Evolutionary conservation across 2,888 invertebrate genomes (phyloP).

Genomic region (Dolomedes plantarius): DNA sequence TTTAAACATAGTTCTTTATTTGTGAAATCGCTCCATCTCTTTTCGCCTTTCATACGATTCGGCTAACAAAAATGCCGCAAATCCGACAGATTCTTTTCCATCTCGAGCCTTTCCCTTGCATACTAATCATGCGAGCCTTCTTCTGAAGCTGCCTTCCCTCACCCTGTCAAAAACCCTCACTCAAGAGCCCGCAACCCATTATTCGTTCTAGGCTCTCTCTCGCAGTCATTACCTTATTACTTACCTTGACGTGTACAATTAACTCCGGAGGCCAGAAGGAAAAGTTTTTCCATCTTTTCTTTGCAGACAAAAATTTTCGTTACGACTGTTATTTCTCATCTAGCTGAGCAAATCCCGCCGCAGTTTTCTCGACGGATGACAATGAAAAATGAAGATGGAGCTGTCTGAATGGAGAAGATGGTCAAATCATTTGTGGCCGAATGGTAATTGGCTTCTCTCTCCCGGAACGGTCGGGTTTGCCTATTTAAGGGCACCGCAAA

Average conservation of each 20-base stretch:
- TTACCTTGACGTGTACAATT: conserved; percentile 12
- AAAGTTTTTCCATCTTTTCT: background rate
- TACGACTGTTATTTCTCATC: background rate
- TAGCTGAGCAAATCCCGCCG: background rate
- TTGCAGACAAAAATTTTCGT: background rate
- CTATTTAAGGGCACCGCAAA: too few species aligned
- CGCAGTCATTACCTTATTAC: conserved; percentile 11
- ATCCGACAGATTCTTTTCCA: too few species aligned
- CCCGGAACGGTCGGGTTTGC: too few species aligned
- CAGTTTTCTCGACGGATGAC: background rate
- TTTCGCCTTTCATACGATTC: too few species aligned
- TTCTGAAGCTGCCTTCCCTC: background rate
- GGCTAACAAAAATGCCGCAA: too few species aligned
- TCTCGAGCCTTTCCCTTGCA: background rate
- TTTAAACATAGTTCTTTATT: too few species aligned
- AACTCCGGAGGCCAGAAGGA: background rate
- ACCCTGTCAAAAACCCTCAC: background rate
- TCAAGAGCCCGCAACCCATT: conserved; percentile 1
- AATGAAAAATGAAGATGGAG: conserved; percentile 14
- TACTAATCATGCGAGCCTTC: background rate
- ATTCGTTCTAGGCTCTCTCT: background rate
- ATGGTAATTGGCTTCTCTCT: conserved; percentile 6
- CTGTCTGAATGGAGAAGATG: conserved; percentile 1
- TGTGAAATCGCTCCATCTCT: too few species aligned
- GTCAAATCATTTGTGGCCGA: background rate